Conservation (phyloP, 2,888 invertebrate species). For the Rhopalosiphum nymphaeae region DNA sequence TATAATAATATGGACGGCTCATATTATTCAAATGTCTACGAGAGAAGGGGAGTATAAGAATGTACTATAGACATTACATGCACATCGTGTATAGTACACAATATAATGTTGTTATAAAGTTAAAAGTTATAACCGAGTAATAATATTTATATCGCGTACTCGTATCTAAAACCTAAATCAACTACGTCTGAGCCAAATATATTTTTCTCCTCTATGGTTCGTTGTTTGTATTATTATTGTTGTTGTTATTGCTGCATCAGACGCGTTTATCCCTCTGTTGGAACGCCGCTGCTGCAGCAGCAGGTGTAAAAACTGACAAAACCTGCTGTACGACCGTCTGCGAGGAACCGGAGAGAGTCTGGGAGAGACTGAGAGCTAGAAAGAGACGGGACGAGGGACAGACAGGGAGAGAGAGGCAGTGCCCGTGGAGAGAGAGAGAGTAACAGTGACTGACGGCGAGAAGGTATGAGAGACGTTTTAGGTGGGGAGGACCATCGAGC, state of each 20-base stretch:
- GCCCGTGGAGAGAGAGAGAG: neutral
- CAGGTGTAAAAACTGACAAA: slow-evolving; percentile 35
- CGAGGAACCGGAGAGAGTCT: slow-evolving; percentile 17
- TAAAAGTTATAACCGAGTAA: neutral
- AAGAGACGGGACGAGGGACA: neutral
- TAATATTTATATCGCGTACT: neutral
- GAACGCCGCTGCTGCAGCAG: neutral
- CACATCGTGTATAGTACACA: neutral
- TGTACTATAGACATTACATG: neutral
- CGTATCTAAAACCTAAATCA: neutral
- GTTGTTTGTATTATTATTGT: neutral
- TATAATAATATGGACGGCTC: neutral
- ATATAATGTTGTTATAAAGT: neutral
- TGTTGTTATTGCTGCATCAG: neutral
- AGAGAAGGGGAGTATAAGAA: neutral
- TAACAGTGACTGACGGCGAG: neutral
- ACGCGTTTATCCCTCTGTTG: slow-evolving; percentile 1
- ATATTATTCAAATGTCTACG: neutral
- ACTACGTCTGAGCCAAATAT: neutral
- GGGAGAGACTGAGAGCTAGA: neutral
- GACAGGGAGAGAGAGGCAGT: neutral
- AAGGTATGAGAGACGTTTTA: neutral
- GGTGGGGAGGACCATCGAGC: slow-evolving; percentile 19
- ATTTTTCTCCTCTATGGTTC: neutral
- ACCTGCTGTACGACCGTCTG: slow-evolving; percentile 32